Evolutionary conservation across 2,113 vertebrate species (phyloP), one percentile per base, ranked within the genome.

Genomic region (Pelecanus crispus): DNA sequence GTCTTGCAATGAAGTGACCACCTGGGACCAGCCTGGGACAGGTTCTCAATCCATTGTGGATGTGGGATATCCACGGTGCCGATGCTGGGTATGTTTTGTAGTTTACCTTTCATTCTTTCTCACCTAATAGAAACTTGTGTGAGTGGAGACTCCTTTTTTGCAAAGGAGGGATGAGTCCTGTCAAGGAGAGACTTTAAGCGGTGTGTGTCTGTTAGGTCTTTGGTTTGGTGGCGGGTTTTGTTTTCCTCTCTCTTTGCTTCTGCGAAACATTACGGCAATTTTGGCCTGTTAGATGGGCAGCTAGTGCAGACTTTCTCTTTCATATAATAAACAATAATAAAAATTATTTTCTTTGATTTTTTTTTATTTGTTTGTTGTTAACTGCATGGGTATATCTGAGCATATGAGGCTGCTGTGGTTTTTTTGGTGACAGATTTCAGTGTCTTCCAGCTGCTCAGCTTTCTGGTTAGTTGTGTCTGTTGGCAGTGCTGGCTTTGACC

Each of bases 261-360:
- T 63, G 6, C 1, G 3, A 82, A 44, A 79, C 13, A 13, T 72
- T 61, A 20, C 7, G 12, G 61, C 91, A 74, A 47, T 42, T 16
- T 31, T 38, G 11, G 21, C 9, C 59, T 81, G 11, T 59, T 90
- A 86, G 29, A 42, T 59, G 16, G 55, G 61, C 18, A 62, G 25
- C 40, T 80, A 68, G 9, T 0, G 0, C 14, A 66, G 68, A 19
- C 58, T 73, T 79, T 34, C 22, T 77, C 17, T 56, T 72, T 65
- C 14, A 22, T 24, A 8, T 10, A 44, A 29, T 63, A 86, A 92
- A n/a, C 25, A 86, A n/a, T 38, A 73, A 52, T 12, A 38, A 53
- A 15, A 34, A 36, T 2, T 18, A 19, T 20, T 50, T 45, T 74
- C 0, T 21, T 21, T 44, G 1, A 16, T 10, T 0, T 31, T 24